These are phyloP conservation scores for Holacanthella duospinosa DNA, from an alignment of 2,888 invertebrate species.

Conservation along the genomic window DNA sequence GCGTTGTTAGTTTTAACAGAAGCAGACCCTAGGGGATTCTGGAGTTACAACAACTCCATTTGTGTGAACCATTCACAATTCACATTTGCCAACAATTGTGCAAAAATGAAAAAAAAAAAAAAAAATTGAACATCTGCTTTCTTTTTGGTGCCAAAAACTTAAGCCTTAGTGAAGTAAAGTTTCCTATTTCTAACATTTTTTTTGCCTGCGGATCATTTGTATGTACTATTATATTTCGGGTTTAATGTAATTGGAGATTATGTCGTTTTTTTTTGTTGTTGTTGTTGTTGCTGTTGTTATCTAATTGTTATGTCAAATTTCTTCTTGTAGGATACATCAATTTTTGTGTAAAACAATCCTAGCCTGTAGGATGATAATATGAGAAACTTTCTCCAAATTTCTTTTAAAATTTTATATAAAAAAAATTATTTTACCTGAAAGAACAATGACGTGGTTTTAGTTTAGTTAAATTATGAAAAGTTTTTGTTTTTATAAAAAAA, in stretches of 20 bases:
- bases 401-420: too few species aligned
- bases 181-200: not conserved
- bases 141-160: constrained; percentile 1
- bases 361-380: not conserved
- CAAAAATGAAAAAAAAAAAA: too few species aligned
- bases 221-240: not conserved
- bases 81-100: not conserved
- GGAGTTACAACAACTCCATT: too few species aligned
- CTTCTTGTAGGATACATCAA: not conserved
- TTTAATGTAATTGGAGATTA: constrained; percentile 13
- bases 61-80: too few species aligned
- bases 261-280: not conserved
- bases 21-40: not conserved
- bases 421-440: too few species aligned
- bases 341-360: not conserved
- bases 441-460: not conserved
- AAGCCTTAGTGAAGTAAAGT: not conserved
- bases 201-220: not conserved
- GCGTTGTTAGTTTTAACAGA: not conserved
- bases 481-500: not conserved
- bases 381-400: not conserved
- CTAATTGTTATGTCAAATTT: too few species aligned
- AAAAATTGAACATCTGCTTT: not conserved
- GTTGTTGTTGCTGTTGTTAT: not conserved
- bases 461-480: not conserved